Evolutionary conservation across 2,888 invertebrate species (phyloP).

Genomic region (Leistus spinibarbis): DNA sequence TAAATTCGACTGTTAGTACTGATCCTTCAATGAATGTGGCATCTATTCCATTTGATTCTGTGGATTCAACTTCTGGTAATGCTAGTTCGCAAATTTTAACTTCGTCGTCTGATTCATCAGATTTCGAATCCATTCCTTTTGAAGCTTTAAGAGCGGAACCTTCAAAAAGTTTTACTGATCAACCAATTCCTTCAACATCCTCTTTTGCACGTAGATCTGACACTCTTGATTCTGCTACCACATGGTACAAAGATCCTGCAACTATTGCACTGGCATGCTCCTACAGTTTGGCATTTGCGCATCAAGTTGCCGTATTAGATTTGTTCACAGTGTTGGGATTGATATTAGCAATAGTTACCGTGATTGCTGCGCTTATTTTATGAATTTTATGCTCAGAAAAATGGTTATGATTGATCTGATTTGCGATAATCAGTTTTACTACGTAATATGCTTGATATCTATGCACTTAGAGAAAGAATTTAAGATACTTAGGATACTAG

Average conservation of each 20-base stretch:
- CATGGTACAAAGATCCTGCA: constrained; percentile 67
- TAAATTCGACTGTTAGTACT: neutral
- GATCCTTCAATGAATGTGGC: neutral
- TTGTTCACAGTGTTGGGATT: constrained; percentile 76
- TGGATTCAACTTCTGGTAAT: neutral
- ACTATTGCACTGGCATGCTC: constrained; percentile 78
- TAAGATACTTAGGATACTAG: neutral
- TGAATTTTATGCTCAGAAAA: constrained; percentile 46
- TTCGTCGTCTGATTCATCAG: constrained; percentile 8
- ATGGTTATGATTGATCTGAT: neutral
- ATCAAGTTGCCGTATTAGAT: constrained; percentile 74
- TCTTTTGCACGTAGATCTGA: neutral
- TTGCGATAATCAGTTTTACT: neutral
- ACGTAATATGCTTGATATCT: neutral
- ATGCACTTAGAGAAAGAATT: no score
- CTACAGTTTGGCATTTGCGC: constrained; percentile 73
- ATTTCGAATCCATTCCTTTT: neutral
- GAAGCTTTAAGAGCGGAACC: neutral
- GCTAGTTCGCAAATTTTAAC: neutral
- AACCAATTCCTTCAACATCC: constrained; percentile 14
- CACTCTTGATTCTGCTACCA: constrained; percentile 43
- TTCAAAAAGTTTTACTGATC: neutral
- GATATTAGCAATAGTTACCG: constrained; percentile 74
- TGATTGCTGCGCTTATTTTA: constrained; percentile 70
- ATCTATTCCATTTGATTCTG: neutral